Percentiles rank a stretch among this genome's conserved stretches.
Evolutionary conservation across 1,140 invertebrate genomes (phyloP).

Genomic region (Conus ventricosus): DNA sequence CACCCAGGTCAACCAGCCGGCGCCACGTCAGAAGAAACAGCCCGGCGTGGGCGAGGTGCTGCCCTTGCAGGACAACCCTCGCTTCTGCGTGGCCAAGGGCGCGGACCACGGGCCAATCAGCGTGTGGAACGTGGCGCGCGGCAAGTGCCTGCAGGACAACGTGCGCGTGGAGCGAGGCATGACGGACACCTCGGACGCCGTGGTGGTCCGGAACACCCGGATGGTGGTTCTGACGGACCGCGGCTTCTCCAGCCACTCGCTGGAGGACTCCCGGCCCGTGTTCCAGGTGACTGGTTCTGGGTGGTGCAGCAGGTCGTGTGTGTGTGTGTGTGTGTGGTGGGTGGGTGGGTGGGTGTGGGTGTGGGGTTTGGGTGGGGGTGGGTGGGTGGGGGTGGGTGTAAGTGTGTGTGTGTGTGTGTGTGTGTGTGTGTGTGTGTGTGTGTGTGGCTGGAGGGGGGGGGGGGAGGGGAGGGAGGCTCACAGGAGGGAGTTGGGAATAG

Average conservation of each 20-base stretch:
- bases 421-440: no score
- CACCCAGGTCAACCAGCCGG: slow-evolving; percentile 59
- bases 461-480: no score
- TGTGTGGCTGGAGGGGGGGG: no score
- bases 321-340: background rate
- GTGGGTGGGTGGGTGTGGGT: background rate
- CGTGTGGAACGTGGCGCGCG: slow-evolving; percentile 71
- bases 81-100: slow-evolving; percentile 68
- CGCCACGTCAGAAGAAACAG: slow-evolving; percentile 64
- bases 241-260: slow-evolving; percentile 58
- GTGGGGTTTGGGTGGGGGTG: background rate
- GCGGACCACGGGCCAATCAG: slow-evolving; percentile 68
- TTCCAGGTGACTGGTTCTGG: slow-evolving; percentile 47
- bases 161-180: slow-evolving; percentile 67
- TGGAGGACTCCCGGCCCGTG: slow-evolving; percentile 63
- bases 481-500: no score
- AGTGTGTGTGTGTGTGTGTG: background rate
- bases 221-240: slow-evolving; percentile 69
- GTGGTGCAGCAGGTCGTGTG: background rate
- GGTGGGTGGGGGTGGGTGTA: no score
- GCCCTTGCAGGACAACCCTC: slow-evolving; percentile 66
- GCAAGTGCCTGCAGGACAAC: slow-evolving; percentile 59
- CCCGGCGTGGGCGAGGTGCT: slow-evolving; percentile 65
- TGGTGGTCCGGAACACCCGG: slow-evolving; percentile 65
- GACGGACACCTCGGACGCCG: slow-evolving; percentile 64